Conservation (phyloP, 23 tunicate genomes). For the Diplosoma virens region DNA sequence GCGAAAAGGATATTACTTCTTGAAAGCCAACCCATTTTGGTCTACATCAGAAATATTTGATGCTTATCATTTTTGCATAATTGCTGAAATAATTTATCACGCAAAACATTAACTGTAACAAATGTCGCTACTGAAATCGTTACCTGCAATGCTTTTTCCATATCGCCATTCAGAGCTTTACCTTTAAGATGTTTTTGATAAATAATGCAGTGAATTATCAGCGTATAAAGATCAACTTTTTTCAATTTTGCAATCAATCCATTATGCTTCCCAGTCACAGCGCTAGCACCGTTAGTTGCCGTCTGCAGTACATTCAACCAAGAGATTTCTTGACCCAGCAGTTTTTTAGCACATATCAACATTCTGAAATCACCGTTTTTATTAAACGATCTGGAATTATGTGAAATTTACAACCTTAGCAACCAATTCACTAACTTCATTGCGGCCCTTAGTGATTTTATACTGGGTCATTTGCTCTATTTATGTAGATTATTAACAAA, state of each 20-base stretch:
- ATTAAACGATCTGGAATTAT: too few relatives aligned
- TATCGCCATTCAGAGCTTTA: background rate
- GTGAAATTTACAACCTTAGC: too few relatives aligned
- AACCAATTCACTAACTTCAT: too few relatives aligned
- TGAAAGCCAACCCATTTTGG: background rate
- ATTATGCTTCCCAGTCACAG: background rate
- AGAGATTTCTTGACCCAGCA: too few relatives aligned
- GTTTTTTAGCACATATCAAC: too few relatives aligned
- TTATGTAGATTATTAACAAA: too few relatives aligned
- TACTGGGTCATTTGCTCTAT: too few relatives aligned
- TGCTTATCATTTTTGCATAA: background rate
- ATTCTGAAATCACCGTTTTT: too few relatives aligned
- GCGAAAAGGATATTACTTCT: background rate
- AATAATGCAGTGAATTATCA: background rate
- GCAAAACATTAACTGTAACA: background rate
- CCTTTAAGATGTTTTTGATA: background rate
- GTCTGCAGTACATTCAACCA: background rate
- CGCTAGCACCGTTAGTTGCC: background rate
- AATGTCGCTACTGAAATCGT: background rate
- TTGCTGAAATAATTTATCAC: background rate
- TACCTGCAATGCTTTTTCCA: background rate
- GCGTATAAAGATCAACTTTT: background rate
- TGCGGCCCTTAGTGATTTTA: too few relatives aligned
- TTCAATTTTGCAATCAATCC: background rate
- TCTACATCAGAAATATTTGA: too few relatives aligned